Conservation (phyloP, 2,113 vertebrate species). For the Thinocorus orbignyianus region DNA sequence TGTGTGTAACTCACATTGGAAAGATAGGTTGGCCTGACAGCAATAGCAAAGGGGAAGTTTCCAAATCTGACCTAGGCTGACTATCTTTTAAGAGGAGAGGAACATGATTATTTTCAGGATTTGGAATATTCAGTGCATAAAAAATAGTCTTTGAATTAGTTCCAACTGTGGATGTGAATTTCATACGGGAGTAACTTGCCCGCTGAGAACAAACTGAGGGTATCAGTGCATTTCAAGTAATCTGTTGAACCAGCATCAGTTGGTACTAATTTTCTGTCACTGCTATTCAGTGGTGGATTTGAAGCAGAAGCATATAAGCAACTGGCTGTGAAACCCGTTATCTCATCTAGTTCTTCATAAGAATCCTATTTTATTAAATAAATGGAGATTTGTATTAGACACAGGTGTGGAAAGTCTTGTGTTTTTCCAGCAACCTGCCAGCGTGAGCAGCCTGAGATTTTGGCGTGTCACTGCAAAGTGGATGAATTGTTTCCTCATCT, state of each 20-base stretch:
- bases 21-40: accelerated
- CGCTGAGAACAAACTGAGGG: background rate
- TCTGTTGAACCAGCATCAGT: background rate
- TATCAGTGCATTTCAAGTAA: background rate
- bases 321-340: slow-evolving; percentile 13
- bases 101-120: background rate
- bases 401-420: background rate
- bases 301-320: background rate
- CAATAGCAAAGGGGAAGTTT: background rate
- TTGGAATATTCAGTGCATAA: background rate
- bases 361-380: background rate
- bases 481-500: background rate
- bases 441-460: background rate
- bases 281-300: background rate
- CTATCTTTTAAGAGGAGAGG: background rate
- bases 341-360: background rate
- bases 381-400: background rate
- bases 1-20: background rate
- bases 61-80: background rate
- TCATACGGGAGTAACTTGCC: accelerated
- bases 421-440: background rate
- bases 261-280: background rate
- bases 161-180: background rate
- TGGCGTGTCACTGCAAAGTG: background rate
- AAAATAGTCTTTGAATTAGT: background rate